phyloP scores from a whole-genome alignment of 2,888 invertebrate species.

The Clitarchus hookeri region DNA sequence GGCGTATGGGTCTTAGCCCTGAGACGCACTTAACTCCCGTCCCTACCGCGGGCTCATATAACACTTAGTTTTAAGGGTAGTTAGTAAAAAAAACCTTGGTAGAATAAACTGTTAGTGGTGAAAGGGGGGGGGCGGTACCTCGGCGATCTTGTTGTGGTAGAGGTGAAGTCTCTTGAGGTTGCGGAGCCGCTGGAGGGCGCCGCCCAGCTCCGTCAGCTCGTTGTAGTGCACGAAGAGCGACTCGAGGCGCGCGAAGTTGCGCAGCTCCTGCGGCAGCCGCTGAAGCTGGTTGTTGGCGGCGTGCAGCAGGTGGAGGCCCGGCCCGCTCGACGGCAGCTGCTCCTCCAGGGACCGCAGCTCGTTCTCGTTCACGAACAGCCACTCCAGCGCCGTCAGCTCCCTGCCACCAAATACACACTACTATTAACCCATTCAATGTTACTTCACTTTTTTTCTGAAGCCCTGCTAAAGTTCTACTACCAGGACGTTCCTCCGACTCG shows the following conservation, averaged over 20 bases:
- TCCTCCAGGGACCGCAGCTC: constrained; percentile 73
- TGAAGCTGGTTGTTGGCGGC: constrained; percentile 75
- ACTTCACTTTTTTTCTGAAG: no score
- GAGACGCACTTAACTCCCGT: no score
- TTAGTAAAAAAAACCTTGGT: no score
- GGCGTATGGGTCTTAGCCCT: no score
- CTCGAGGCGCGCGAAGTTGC: constrained; percentile 69
- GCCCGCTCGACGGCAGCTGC: constrained; percentile 72
- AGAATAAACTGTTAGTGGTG: no score
- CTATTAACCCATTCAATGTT: no score
- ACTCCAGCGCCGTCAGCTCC: constrained; percentile 71
- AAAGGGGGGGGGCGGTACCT: constrained; percentile 54
- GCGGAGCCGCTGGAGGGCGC: constrained; percentile 70
- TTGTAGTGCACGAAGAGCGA: constrained; percentile 75
- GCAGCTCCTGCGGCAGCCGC: constrained; percentile 72
- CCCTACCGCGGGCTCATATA: no score
- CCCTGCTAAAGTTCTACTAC: no score
- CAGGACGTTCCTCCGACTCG: no score
- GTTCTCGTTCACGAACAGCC: constrained; percentile 80
- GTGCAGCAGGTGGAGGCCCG: constrained; percentile 70
- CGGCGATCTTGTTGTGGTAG: constrained; percentile 74
- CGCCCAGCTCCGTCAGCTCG: constrained; percentile 70
- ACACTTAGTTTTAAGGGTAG: no score
- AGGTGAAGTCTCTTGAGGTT: constrained; percentile 69
- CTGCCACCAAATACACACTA: constrained; percentile 46